Conservation (phyloP, 1,140 invertebrate species). For the Diorhabda elongata region DNA sequence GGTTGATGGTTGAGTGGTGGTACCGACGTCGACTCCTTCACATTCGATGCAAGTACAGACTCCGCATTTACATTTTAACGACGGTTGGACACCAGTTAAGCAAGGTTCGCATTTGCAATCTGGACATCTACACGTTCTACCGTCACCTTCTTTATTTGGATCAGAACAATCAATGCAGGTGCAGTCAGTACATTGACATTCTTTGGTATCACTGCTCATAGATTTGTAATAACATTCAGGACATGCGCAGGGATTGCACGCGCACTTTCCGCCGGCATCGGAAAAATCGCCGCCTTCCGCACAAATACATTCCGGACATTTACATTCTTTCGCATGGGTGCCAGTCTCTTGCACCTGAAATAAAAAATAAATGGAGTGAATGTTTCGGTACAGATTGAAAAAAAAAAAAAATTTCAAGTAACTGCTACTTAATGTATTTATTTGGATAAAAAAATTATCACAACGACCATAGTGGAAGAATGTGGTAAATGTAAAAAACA, state of each 20-base stretch:
- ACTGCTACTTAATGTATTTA: too few species aligned
- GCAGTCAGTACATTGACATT: background rate
- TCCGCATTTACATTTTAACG: slow-evolving; percentile 19
- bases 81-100: background rate
- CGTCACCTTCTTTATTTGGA: background rate
- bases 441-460: too few species aligned
- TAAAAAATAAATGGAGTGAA: too few species aligned
- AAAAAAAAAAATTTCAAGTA: too few species aligned
- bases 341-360: background rate
- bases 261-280: background rate
- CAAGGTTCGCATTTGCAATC: slow-evolving; percentile 8
- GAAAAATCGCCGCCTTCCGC: background rate
- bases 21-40: slow-evolving; percentile 1
- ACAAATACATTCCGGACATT: slow-evolving; percentile 8
- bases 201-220: background rate
- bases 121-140: slow-evolving; percentile 4
- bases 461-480: too few species aligned
- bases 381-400: too few species aligned
- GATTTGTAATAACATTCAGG: slow-evolving; percentile 5
- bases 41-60: slow-evolving; percentile 26
- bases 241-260: slow-evolving; percentile 9
- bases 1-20: background rate
- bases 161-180: background rate
- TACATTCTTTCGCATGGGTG: background rate
- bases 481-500: too few species aligned